These are phyloP conservation scores for Protaetia brevitarsis DNA, from an alignment of 1,140 invertebrate genomes.

Conservation along the genomic window DNA sequence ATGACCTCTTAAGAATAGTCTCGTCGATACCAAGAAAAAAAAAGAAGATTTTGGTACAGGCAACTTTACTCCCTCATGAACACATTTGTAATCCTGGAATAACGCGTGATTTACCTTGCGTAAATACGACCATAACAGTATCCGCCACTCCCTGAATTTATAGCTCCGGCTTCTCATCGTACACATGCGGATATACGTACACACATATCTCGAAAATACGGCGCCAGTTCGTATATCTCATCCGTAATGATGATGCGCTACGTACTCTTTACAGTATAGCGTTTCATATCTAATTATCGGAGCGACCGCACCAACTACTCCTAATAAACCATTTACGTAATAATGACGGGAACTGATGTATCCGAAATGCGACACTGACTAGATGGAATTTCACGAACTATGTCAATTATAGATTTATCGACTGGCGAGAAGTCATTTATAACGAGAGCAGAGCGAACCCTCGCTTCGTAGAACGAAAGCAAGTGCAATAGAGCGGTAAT, in stretches of 20 bases:
- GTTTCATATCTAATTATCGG: neutral
- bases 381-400: conserved; percentile 14
- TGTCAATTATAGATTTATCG: conserved; percentile 17
- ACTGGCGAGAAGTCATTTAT: neutral
- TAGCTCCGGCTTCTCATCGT: too few species aligned
- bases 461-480: neutral
- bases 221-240: too few species aligned
- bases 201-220: neutral
- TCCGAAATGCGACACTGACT: conserved; percentile 6
- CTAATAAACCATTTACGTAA: conserved; percentile 15
- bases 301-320: neutral
- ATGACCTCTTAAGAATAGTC: too few species aligned
- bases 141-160: too few species aligned
- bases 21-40: too few species aligned
- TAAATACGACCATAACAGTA: too few species aligned
- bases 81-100: too few species aligned
- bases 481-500: neutral
- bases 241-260: neutral
- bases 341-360: conserved; percentile 1
- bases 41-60: too few species aligned
- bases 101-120: too few species aligned
- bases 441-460: neutral
- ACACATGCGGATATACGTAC: neutral
- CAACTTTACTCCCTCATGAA: too few species aligned
- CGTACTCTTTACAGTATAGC: neutral